Conservation (phyloP, 1,140 invertebrate genomes). For the Ceratitis capitata region DNA sequence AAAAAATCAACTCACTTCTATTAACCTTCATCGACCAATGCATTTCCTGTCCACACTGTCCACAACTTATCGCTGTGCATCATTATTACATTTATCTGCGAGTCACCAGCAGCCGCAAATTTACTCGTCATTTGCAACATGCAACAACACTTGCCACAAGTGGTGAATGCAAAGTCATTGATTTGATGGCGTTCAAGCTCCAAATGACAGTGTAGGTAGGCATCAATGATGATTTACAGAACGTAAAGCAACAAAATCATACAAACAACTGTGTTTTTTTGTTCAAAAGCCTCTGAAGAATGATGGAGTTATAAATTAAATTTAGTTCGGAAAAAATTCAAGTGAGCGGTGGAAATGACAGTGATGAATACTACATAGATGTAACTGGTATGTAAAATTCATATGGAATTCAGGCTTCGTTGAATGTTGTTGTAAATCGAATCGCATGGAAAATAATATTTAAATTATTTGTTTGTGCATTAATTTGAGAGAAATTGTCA, state of each 20-base stretch:
- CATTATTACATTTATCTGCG: slow-evolving; percentile 7
- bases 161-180: background rate
- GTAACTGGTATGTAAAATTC: too few species aligned
- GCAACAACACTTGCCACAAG: background rate
- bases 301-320: background rate
- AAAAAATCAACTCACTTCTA: too few species aligned
- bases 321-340: background rate
- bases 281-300: background rate
- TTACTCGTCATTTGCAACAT: too few species aligned
- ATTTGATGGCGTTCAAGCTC: background rate
- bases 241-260: background rate
- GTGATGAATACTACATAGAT: too few species aligned
- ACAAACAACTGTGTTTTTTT: background rate
- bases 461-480: too few species aligned
- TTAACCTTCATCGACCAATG: background rate
- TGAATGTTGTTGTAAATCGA: too few species aligned
- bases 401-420: too few species aligned
- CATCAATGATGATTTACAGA: background rate
- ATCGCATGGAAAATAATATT: too few species aligned
- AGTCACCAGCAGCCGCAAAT: background rate
- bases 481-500: too few species aligned
- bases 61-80: background rate
- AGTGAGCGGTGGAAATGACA: background rate
- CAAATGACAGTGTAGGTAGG: background rate
- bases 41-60: slow-evolving; percentile 14